Percentiles rank a stretch among this genome's conserved stretches.
phyloP scores from a whole-genome alignment of 2,888 invertebrate genomes.

The Malthinus flaveolus region DNA sequence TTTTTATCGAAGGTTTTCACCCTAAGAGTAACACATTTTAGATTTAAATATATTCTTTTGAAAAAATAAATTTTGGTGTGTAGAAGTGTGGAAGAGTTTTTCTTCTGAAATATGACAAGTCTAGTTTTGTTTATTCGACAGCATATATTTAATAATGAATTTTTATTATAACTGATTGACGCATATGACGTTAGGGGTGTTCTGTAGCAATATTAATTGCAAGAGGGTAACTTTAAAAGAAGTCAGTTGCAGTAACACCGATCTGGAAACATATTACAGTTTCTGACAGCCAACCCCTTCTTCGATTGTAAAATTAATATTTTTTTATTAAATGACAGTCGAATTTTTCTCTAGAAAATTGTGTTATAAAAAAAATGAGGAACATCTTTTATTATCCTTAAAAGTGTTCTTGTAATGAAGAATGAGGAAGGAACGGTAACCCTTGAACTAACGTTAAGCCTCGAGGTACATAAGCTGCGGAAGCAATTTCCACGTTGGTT shows the following conservation, averaged over 20 bases:
- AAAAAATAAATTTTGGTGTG: not conserved
- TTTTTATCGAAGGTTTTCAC: not conserved
- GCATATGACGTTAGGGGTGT: conserved; percentile 20
- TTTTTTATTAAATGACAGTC: not conserved
- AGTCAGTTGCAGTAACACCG: conserved; percentile 19
- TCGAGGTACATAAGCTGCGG: conserved; percentile 36
- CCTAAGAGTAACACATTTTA: not conserved
- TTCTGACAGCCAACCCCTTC: conserved; percentile 18
- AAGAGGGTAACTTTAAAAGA: conserved; percentile 15
- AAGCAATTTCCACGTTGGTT: conserved; percentile 52
- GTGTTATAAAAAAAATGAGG: conserved; percentile 21
- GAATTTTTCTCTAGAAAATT: conserved; percentile 17
- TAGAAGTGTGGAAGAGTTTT: not conserved
- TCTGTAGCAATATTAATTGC: conserved; percentile 3
- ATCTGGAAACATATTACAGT: conserved; percentile 9
- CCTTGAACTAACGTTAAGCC: conserved; percentile 46
- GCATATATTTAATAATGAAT: not conserved
- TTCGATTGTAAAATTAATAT: not conserved
- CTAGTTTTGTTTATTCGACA: not conserved
- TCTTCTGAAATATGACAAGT: too few species aligned
- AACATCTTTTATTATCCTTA: conserved; percentile 26
- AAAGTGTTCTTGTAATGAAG: conserved; percentile 27
- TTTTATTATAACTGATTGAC: conserved; percentile 4
- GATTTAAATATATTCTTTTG: not conserved
- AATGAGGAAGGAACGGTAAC: conserved; percentile 38